Conservation (phyloP, 2,888 invertebrate species). For the Lochmaea crataegi region DNA sequence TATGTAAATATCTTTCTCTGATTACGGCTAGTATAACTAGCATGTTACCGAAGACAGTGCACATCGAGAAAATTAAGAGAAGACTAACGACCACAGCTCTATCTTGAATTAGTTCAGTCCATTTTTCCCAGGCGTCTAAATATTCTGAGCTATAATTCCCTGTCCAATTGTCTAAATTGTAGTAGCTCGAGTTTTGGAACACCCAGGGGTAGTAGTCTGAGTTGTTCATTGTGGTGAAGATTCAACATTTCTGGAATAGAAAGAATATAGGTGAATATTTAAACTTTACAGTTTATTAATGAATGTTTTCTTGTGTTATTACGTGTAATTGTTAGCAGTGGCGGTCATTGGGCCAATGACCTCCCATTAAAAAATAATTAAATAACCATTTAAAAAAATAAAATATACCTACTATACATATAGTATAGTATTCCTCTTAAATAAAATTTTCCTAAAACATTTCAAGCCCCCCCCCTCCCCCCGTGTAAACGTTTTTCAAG, state of each 20-base stretch:
- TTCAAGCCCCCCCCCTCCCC: too few relatives aligned
- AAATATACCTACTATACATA: too few relatives aligned
- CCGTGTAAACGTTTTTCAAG: too few relatives aligned
- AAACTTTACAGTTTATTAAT: too few relatives aligned
- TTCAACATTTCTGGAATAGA: conserved; percentile 51
- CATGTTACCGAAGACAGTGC: conserved; percentile 95
- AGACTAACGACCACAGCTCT: conserved; percentile 83
- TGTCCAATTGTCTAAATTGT: conserved; percentile 51
- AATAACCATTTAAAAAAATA: too few relatives aligned
- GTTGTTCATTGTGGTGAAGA: conserved; percentile 50
- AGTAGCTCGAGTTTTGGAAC: conserved; percentile 43
- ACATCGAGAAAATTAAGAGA: conserved; percentile 87
- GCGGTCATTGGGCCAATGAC: too few relatives aligned
- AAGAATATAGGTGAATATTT: neutral
- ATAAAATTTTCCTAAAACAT: too few relatives aligned
- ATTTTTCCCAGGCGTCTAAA: conserved; percentile 63
- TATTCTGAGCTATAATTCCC: conserved; percentile 58
- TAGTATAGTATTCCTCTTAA: too few relatives aligned
- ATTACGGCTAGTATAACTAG: conserved; percentile 94
- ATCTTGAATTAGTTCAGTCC: conserved; percentile 73
- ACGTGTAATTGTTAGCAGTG: too few relatives aligned
- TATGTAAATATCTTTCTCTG: conserved; percentile 92
- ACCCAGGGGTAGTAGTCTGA: conserved; percentile 49
- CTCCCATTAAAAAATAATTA: too few relatives aligned
- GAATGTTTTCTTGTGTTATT: too few relatives aligned